Base-by-base conservation (phyloP, 1,140 invertebrate genomes). In the Frieseomelitta varia region DNA sequence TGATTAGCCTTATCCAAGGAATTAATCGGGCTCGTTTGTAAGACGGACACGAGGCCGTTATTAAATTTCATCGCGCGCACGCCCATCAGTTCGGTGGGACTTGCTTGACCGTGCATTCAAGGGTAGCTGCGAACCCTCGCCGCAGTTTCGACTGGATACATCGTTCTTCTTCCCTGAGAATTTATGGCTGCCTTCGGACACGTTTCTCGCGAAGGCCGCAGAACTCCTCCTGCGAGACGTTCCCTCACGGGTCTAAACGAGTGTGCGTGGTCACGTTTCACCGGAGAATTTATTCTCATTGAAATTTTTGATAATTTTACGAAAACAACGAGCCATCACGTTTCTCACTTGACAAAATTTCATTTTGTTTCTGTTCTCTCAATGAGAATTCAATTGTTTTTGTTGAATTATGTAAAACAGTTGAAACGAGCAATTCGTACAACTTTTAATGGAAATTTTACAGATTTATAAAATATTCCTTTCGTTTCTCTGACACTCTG, bases 1-100 rank as follows among this genome's bases (percentile, higher is more conserved):
- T 73, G 83, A 88, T 88, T 75, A 88, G 61, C 77, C 67, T 58
- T 88, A 88, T 88, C 87, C 80, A 17, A 56, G 51, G 71, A 69
- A 85, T 79, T 61, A 85, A 88, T 88, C 87, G 47, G 19, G 76
- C 47, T 79, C 83, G 47, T 81, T 81, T 55, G 30, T 72, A 73
- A 79, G 67, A 51, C 51, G 58, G 80, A 87, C 61, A 58, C 65
- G 61, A 21, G 3, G 14, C 17, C 34, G 82, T 81, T 85, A 80
- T 85, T 85, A 85, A 85, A 85, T 85, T 85, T 85, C 84, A 82
- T 85, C 39, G 39, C 39, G 76, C 76, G 76, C 61, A 12, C n/a
- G 39, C n/a, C 39, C 65, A 78, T 67, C 76, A 61, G 39, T 30
- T 67, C n/a, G n/a, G 39, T 30, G n/a, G 58, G 58, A 27, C 39